A percentile compares a stretch with the other conserved stretches of the same genome.
Evolutionary conservation across 2,888 invertebrate genomes (phyloP).

Genomic region (Lasioglossum pauxillum): DNA sequence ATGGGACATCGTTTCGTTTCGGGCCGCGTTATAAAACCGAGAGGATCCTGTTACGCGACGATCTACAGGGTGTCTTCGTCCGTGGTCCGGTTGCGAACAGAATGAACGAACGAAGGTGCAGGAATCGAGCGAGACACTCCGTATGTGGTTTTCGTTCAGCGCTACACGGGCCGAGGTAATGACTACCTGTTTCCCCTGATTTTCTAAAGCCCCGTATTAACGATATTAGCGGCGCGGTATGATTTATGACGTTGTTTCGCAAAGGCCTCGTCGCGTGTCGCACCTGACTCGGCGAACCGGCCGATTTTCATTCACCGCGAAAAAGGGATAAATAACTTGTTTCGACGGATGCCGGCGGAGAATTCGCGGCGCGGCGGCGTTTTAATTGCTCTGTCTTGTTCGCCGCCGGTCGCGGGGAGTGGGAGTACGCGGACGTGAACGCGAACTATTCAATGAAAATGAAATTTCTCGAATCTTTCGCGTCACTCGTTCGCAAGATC

Average conservation of each 20-base stretch:
- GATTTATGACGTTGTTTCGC: slow-evolving; percentile 33
- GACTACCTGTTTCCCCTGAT: slow-evolving; percentile 23
- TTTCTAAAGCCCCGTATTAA: slow-evolving; percentile 41
- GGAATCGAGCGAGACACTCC: not conserved
- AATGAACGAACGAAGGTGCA: not conserved
- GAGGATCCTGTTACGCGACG: not conserved
- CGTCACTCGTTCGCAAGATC: no score
- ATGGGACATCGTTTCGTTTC: slow-evolving; percentile 19
- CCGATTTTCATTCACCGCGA: slow-evolving; percentile 32
- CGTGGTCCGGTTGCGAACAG: not conserved
- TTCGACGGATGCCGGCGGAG: slow-evolving; percentile 18
- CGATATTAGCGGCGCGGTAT: slow-evolving; percentile 24
- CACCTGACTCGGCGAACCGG: not conserved
- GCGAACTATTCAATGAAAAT: not conserved
- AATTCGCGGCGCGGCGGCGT: slow-evolving; percentile 22
- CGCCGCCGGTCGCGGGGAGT: not conserved
- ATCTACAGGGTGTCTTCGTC: not conserved
- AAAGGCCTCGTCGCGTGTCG: slow-evolving; percentile 25
- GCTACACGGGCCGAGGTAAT: slow-evolving; percentile 11
- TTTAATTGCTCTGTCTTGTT: slow-evolving; percentile 13
- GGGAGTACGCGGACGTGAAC: not conserved
- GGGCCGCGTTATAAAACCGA: not conserved
- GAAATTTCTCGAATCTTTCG: not conserved
- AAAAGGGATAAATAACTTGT: slow-evolving; percentile 34
- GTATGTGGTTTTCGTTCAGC: not conserved